phyloP scores from a whole-genome alignment of 2,797 vertebrate species.

The Ptychadena robeensis region DNA sequence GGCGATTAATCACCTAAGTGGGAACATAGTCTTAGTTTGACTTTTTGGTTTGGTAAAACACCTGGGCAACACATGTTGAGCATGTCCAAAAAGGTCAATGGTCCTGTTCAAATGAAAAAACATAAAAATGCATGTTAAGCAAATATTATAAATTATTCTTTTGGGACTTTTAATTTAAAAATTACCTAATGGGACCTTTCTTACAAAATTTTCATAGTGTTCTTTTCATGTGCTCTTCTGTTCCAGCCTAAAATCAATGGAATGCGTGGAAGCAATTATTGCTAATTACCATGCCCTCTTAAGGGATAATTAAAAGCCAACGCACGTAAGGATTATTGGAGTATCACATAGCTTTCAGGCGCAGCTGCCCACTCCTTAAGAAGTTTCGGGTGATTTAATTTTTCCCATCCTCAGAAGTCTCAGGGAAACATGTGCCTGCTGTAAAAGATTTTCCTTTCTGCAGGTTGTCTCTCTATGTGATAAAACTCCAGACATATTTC shows the following conservation, averaged over 20 bases:
- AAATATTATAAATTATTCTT: no score
- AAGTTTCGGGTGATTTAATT: constrained; percentile 18
- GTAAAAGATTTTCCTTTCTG: constrained; percentile 23
- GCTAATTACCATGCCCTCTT: constrained; percentile 23
- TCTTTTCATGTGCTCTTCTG: neutral
- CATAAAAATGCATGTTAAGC: no score
- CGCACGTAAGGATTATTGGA: constrained; percentile 3
- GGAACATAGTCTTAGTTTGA: no score
- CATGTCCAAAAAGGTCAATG: no score
- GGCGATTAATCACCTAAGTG: no score
- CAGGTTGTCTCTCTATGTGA: neutral
- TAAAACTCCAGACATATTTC: constrained; percentile 27
- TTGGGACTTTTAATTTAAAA: no score
- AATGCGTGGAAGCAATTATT: constrained; percentile 28
- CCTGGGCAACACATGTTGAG: no score
- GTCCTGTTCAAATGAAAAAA: no score
- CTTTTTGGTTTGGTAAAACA: no score
- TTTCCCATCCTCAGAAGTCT: constrained; percentile 14
- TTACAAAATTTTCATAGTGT: no score
- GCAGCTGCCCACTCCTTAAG: constrained; percentile 35
- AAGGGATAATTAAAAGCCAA: constrained; percentile 35
- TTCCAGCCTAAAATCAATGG: neutral
- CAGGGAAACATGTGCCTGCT: constrained; percentile 6
- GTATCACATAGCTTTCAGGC: constrained; percentile 1
- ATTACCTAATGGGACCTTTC: no score